Conservation (phyloP, 2,113 vertebrate genomes). For the Syngnathus typhle region DNA sequence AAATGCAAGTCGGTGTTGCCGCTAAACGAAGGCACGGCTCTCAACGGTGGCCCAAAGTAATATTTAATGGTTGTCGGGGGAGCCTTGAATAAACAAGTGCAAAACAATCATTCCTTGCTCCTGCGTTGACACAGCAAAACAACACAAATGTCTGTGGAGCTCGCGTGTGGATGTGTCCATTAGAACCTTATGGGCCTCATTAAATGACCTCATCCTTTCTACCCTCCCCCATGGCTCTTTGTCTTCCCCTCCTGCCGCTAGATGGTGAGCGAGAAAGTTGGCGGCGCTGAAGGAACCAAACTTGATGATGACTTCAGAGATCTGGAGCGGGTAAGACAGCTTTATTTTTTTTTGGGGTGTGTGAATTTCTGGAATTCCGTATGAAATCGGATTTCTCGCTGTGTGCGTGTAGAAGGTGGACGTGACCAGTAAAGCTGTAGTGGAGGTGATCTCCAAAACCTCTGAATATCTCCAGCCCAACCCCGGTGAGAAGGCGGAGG, state of each 20-base stretch:
- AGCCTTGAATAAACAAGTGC: not conserved
- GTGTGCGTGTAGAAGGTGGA: conserved; percentile 86
- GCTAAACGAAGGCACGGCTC: not conserved
- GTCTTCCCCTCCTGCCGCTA: conserved; percentile 41
- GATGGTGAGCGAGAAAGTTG: conserved; percentile 97
- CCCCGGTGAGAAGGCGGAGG: conserved; percentile 75
- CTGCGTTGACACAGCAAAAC: not conserved
- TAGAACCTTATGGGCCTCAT: conserved; percentile 25
- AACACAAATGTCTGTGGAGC: not conserved
- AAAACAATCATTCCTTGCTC: not conserved
- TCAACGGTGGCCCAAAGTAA: too few relatives aligned
- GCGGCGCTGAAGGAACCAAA: conserved; percentile 94
- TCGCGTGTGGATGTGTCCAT: conserved; percentile 1
- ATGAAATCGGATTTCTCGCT: conserved; percentile 10
- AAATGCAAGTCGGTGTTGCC: not conserved
- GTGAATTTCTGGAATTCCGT: not conserved
- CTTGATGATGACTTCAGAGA: conserved; percentile 95
- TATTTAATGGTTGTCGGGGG: not conserved
- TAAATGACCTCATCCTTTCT: conserved; percentile 14
- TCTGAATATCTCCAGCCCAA: conserved; percentile 97
- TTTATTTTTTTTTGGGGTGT: too few relatives aligned
- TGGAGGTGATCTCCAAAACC: conserved; percentile 90
- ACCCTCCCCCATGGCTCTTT: not conserved
- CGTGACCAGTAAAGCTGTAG: conserved; percentile 91
- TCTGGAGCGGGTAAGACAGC: conserved; percentile 83